phyloP scores from a whole-genome alignment of 2,797 vertebrate genomes.

The Leptatherina wallacei region DNA sequence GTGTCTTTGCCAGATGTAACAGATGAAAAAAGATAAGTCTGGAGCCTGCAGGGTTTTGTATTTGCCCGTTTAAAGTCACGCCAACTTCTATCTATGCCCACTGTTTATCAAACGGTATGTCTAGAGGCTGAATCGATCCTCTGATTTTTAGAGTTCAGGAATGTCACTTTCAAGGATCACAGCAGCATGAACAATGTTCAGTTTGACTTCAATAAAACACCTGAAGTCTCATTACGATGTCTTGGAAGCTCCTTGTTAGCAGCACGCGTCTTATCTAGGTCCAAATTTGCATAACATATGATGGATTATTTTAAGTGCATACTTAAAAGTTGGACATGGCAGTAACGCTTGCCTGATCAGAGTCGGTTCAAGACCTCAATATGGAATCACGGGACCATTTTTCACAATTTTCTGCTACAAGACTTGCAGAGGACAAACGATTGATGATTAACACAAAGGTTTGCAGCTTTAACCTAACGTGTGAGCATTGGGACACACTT shows the following conservation, averaged over 20 bases:
- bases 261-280: background rate
- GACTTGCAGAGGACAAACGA: background rate
- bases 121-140: background rate
- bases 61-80: background rate
- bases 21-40: background rate
- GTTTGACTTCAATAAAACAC: background rate
- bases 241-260: background rate
- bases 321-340: background rate
- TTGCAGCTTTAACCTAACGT: background rate
- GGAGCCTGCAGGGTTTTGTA: background rate
- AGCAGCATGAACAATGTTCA: background rate
- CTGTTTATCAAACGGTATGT: background rate
- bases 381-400: background rate
- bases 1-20: background rate
- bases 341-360: background rate
- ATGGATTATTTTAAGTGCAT: background rate
- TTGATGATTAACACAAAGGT: background rate
- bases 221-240: background rate
- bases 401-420: background rate
- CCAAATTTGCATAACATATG: background rate
- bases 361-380: background rate
- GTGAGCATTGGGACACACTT: background rate
- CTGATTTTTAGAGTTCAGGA: background rate
- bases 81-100: background rate
- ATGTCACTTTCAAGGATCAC: background rate